phyloP scores from a whole-genome alignment of 2,113 vertebrate genomes.

The Chiloscyllium plagiosum region DNA sequence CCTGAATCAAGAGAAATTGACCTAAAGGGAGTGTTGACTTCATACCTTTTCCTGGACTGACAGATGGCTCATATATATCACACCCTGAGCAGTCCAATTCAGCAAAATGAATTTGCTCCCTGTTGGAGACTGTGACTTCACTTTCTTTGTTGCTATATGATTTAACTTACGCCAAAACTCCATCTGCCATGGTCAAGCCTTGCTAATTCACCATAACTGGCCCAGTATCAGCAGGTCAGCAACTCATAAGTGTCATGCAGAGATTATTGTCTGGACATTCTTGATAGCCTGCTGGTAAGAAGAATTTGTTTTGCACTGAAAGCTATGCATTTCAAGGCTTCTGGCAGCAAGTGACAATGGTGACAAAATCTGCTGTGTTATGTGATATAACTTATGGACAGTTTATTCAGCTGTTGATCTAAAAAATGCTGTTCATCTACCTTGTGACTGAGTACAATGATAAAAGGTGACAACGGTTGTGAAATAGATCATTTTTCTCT shows the following conservation, averaged over 20 bases:
- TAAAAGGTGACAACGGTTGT: neutral
- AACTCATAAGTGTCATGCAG: neutral
- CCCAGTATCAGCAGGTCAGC: neutral
- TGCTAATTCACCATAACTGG: conserved; percentile 27
- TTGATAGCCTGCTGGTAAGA: conserved; percentile 10
- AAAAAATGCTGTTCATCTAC: neutral
- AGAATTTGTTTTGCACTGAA: conserved; percentile 22
- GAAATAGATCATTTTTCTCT: neutral
- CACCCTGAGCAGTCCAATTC: conserved; percentile 25
- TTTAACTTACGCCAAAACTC: conserved; percentile 19
- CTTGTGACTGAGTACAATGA: neutral
- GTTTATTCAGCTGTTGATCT: neutral
- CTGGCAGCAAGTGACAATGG: neutral
- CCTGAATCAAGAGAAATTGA: neutral
- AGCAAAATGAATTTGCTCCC: conserved; percentile 1
- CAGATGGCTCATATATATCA: conserved; percentile 13
- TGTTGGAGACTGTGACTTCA: neutral
- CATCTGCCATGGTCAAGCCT: conserved; percentile 27
- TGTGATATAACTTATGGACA: neutral
- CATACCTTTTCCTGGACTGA: neutral
- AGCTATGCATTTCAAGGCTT: neutral
- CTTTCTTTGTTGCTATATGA: conserved; percentile 10
- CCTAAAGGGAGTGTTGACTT: conserved; percentile 15
- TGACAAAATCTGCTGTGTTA: neutral
- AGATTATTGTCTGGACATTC: conserved; percentile 18